Evolutionary conservation across 2,113 vertebrate species (phyloP).

Genomic region (Hemicordylus capensis): DNA sequence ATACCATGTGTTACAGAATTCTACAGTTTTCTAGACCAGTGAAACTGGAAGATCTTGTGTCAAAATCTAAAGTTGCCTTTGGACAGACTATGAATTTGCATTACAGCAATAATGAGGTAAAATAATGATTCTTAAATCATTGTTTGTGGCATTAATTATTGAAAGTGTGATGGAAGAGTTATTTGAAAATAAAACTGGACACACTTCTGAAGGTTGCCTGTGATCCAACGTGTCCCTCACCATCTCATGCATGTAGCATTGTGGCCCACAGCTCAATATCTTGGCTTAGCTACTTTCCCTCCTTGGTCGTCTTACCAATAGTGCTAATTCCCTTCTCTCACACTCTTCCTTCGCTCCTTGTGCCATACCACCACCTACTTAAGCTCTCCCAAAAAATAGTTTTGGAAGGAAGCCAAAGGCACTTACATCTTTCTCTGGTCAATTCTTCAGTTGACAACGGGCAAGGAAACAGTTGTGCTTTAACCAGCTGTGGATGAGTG

Average conservation of each 20-base stretch:
- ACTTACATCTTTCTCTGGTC: neutral
- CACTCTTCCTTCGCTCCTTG: neutral
- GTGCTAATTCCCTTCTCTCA: neutral
- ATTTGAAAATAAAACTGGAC: neutral
- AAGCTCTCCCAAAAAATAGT: neutral
- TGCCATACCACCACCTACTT: neutral
- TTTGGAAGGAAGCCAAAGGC: neutral
- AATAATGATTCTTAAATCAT: slow-evolving; percentile 4
- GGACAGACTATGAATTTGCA: slow-evolving; percentile 96
- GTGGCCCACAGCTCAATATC: neutral
- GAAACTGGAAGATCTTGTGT: slow-evolving; percentile 89
- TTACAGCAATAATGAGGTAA: slow-evolving; percentile 99
- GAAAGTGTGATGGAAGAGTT: neutral
- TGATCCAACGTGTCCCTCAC: neutral
- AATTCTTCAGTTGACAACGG: neutral
- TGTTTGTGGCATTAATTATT: slow-evolving; percentile 1
- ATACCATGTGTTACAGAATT: slow-evolving; percentile 82
- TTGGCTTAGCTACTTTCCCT: neutral
- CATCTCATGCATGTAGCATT: neutral
- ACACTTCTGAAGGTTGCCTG: neutral
- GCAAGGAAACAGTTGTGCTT: neutral
- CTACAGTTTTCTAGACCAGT: slow-evolving; percentile 94
- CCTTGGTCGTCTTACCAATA: neutral
- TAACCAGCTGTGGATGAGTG: neutral
- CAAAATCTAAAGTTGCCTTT: slow-evolving; percentile 94